A percentile compares a stretch with the other conserved stretches of the same genome.
Conservation (phyloP, 2,113 vertebrate species). For the Vulpes ferrilata region DNA sequence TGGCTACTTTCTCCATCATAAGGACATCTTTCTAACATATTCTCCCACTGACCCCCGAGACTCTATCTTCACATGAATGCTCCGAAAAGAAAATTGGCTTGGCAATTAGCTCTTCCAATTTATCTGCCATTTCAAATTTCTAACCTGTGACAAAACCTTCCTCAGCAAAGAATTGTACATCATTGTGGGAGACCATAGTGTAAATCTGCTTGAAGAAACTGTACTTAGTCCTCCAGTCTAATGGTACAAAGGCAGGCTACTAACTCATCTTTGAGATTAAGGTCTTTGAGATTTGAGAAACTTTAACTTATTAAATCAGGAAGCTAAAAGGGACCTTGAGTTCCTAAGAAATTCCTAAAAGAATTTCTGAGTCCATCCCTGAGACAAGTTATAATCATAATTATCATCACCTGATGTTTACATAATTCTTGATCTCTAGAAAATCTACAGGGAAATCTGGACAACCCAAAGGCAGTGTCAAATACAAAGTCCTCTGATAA, state of each 20-base stretch:
- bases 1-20: not conserved
- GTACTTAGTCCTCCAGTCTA: not conserved
- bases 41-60: not conserved
- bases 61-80: not conserved
- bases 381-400: not conserved
- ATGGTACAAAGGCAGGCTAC: not conserved
- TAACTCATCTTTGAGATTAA: not conserved
- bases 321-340: not conserved
- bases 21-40: not conserved
- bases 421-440: not conserved
- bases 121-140: constrained; percentile 10
- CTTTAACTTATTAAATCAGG: not conserved
- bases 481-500: not conserved
- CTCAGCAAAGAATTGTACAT: not conserved
- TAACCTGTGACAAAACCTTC: not conserved
- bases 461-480: not conserved
- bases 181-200: not conserved
- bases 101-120: constrained; percentile 18
- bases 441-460: not conserved
- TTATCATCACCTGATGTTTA: not conserved
- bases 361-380: not conserved
- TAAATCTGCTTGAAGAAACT: not conserved
- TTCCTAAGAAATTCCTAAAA: not conserved
- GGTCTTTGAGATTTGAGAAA: not conserved
- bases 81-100: not conserved